Base-by-base conservation (phyloP, 1,140 invertebrate species). In the honey bee (Apis mellifera) region DNA sequence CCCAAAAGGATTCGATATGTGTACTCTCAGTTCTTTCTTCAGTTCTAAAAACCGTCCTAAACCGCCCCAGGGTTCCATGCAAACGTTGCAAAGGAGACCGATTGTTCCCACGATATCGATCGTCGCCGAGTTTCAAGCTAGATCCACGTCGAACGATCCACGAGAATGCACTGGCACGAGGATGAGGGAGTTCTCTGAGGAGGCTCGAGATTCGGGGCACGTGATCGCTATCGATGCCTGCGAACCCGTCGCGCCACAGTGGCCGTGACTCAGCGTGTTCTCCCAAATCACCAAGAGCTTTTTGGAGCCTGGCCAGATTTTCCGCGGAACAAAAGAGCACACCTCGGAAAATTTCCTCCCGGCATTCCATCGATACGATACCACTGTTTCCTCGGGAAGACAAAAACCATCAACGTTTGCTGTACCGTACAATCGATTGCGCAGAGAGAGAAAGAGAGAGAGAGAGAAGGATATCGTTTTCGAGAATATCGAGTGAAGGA, bases 181-280 rank as follows among this genome's bases (percentile, higher is more conserved):
- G 32, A 9, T n/a, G 48, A 23, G 26, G n/a, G 32, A 13, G 66
- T 54, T 62, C 59, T 12, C 12, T 15, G 54, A 75, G 42, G 50
- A 65, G 73, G 70, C 71, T 74, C 52, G 57, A 65, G 65, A 86
- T 21, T 77, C 52, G 21, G 72, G 9, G 62, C 89, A 90, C 89
- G 86, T 90, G 90, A 90, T 90, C 78, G 76, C 65, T 83, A 86
- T 89, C 84, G 85, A 87, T 84, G 82, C 84, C 69, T 78, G 84
- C 76, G 68, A 64, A 88, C 74, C 83, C 60, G 62, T 77, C 55
- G 62, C 77, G 89, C 89, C 73, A 32, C 55, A n/a, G 89, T 89
- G 80, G 87, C 82, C 80, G 75, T 90, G 90, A 91, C 85, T 91
- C 90, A 91, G 85, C 89, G 83, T 85, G 80, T 89, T 90, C 84